These are phyloP conservation scores for Plestiodon gilberti DNA, from an alignment of 2,113 vertebrate species.

Conservation along the genomic window DNA sequence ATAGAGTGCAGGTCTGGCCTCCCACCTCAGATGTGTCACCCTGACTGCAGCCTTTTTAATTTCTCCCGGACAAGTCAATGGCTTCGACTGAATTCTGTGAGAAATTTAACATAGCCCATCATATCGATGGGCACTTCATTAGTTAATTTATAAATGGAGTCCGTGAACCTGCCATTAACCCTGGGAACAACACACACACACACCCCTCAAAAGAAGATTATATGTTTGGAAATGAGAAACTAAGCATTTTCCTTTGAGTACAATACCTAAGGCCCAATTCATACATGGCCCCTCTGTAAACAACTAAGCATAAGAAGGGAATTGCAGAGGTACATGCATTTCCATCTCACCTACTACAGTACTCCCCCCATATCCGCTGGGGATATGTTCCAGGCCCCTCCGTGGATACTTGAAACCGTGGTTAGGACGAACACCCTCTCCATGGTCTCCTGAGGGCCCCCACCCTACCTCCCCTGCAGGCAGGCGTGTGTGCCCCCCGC, in stretches of 20 bases:
- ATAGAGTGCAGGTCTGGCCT: neutral
- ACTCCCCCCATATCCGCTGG: no score
- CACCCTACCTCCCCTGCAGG: no score
- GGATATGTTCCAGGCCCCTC: no score
- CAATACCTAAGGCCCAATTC: neutral
- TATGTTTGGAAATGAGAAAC: neutral
- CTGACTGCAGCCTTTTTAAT: neutral
- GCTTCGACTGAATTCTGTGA: neutral
- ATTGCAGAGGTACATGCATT: neutral
- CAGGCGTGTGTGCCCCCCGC: no score
- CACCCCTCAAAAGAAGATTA: neutral
- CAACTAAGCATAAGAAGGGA: no score
- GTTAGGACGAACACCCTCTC: no score
- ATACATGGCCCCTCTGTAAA: neutral
- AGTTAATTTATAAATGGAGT: neutral
- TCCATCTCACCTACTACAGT: no score
- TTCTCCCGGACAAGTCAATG: neutral
- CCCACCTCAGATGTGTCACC: neutral
- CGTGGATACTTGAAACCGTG: no score
- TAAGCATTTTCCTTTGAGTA: neutral
- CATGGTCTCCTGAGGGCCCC: no score
- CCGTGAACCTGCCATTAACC: neutral
- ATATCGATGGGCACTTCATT: neutral
- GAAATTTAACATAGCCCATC: neutral
- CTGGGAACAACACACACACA: no score